Evolutionary conservation across 2,888 invertebrate genomes (phyloP).

Genomic region (Doris montereyensis): DNA sequence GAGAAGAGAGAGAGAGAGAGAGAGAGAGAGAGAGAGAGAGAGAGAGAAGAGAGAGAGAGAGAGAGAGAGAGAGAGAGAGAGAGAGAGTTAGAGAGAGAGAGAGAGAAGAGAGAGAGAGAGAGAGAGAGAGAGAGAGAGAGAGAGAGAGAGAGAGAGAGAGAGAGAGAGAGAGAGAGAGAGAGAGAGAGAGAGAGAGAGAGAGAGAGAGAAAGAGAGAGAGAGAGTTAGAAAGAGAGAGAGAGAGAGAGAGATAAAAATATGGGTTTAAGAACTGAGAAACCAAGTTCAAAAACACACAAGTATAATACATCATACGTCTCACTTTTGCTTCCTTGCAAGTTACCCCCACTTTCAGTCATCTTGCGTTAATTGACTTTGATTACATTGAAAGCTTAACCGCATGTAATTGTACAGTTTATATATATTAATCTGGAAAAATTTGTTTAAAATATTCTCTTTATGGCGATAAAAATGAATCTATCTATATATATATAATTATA

Average conservation of each 20-base stretch:
- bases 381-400: no score
- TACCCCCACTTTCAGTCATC: no score
- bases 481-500: no score
- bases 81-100: not conserved
- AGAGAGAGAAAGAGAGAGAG: slow-evolving; percentile 18
- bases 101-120: slow-evolving; percentile 20
- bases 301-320: no score
- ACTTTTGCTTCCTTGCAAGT: no score
- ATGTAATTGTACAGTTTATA: no score
- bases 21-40: slow-evolving; percentile 21
- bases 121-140: slow-evolving; percentile 23
- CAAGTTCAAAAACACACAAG: no score
- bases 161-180: slow-evolving; percentile 20
- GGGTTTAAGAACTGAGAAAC: no score
- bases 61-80: not conserved
- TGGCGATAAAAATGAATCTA: no score
- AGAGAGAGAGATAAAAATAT: slow-evolving; percentile 1
- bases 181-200: slow-evolving; percentile 30
- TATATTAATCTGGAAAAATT: no score
- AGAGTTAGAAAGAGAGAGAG: slow-evolving; percentile 5
- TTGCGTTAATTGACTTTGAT: no score
- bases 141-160: slow-evolving; percentile 10
- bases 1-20: slow-evolving; percentile 23
- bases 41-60: not conserved
- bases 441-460: no score